These are phyloP conservation scores for Nematopogon swammerdamellus DNA, from an alignment of 2,888 invertebrate species.

Conservation along the genomic window DNA sequence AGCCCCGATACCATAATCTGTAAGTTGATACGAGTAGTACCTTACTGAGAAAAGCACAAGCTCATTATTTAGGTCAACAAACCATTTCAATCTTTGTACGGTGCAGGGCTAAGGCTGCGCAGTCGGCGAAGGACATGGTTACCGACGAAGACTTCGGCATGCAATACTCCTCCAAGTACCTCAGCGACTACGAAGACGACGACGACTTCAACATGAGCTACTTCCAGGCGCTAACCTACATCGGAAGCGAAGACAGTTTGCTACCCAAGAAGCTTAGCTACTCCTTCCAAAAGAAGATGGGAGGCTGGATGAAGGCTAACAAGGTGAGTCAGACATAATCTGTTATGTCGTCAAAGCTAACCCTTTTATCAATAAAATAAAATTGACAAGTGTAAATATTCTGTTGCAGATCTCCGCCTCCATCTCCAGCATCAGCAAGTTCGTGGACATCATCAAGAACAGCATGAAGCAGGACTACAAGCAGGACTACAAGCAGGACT, in stretches of 20 bases:
- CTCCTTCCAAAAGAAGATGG: constrained; percentile 22
- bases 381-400: neutral
- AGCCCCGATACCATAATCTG: constrained; percentile 40
- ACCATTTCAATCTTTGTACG: too few relatives aligned
- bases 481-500: neutral
- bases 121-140: constrained; percentile 39
- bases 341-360: neutral
- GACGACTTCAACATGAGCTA: constrained; percentile 38
- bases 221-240: constrained; percentile 30
- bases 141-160: constrained; percentile 41
- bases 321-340: constrained; percentile 18
- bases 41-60: too few relatives aligned
- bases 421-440: constrained; percentile 31
- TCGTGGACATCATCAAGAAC: constrained; percentile 22
- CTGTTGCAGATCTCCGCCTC: constrained; percentile 27
- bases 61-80: too few relatives aligned
- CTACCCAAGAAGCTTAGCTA: constrained; percentile 41
- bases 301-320: constrained; percentile 27
- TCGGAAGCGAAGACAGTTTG: constrained; percentile 56
- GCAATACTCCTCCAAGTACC: constrained; percentile 45
- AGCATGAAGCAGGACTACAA: constrained; percentile 13
- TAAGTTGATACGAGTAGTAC: constrained; percentile 33
- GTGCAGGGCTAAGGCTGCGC: constrained; percentile 39
- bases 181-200: constrained; percentile 33
- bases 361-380: neutral